Evolutionary conservation across 1,140 invertebrate genomes (phyloP).

Genomic region (Lasioglossum albipes): DNA sequence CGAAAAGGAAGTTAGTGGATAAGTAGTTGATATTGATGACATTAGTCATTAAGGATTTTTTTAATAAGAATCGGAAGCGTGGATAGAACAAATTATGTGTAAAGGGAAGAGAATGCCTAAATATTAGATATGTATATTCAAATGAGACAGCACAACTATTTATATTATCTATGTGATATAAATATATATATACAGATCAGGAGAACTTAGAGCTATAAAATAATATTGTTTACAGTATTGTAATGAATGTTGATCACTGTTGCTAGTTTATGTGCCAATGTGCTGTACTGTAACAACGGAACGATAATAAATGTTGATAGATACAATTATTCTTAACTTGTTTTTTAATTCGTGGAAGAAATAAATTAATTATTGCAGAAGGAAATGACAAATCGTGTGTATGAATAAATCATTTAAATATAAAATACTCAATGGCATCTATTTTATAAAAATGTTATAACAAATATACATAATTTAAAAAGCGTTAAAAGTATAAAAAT

Average conservation of each 20-base stretch:
- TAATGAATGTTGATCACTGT: conserved; percentile 76
- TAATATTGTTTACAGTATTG: conserved; percentile 66
- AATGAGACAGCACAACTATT: conserved; percentile 51
- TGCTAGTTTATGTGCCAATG: conserved; percentile 74
- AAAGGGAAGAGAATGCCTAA: conserved; percentile 49
- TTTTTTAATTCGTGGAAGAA: background rate
- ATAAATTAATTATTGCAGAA: background rate
- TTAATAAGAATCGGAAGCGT: background rate
- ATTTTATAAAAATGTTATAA: background rate
- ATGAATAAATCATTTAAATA: conserved; percentile 3
- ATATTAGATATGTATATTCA: conserved; percentile 52
- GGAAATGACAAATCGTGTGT: background rate
- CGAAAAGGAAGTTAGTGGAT: background rate
- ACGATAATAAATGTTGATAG: conserved; percentile 73
- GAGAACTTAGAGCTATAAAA: conserved; percentile 59
- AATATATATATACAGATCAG: conserved; percentile 50
- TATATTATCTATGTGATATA: conserved; percentile 61
- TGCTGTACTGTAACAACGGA: conserved; percentile 66
- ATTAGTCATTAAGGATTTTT: conserved; percentile 21
- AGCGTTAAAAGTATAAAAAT: conserved; percentile 8
- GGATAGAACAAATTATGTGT: conserved; percentile 17
- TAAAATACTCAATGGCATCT: background rate
- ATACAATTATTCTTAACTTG: conserved; percentile 52
- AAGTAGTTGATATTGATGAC: conserved; percentile 3
- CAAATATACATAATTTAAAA: conserved; percentile 2